Base-by-base conservation (phyloP, 2,797 vertebrate species). In the Rhincodon typus region DNA sequence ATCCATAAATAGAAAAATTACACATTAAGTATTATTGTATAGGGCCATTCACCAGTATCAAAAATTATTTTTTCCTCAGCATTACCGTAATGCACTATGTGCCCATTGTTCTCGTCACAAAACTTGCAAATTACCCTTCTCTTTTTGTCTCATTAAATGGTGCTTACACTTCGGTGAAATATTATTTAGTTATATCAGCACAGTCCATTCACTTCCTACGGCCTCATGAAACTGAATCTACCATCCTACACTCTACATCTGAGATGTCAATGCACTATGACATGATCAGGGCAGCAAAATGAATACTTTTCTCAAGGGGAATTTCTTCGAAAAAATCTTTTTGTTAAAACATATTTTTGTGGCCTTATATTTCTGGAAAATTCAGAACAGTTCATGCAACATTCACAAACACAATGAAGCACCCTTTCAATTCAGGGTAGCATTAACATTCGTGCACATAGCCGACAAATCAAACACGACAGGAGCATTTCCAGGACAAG, bases 321-420 rank as follows among this genome's bases (percentile, higher is more conserved):
- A 66, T 19, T n/a, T 95, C 8, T 66, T 38, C 38, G 34, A 91
- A 34, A 57, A 6, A 66, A n/a, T 34, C 27, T 38, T 91, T 23
- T 62, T 62, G 8, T 62, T 62, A 74, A 72, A 10, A 27, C 27
- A 6, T 17, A 30, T 69, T 74, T 77, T 34, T 95, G 46, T 77
- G 94, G 94, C 67, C 94, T 74, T 77, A 72, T 46, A n/a, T 95
- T 95, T 95, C 46, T 34, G 70, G 94, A 95, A 72, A 95, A 77
- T 77, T 53, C 42, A 34, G 77, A 53, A 74, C 66, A 72, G 50
- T 96, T 96, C 86, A 96, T 94, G 50, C 95, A 96, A 57, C 70
- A 91, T 74, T 91, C 27, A 96, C 23, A 70, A 34, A 72, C 38
- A 53, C 94, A 30, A 69, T 72, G 34, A 94, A 50, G 50, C 67